phyloP scores from a whole-genome alignment of 2,113 vertebrate genomes.

The Uropsilus gracilis region DNA sequence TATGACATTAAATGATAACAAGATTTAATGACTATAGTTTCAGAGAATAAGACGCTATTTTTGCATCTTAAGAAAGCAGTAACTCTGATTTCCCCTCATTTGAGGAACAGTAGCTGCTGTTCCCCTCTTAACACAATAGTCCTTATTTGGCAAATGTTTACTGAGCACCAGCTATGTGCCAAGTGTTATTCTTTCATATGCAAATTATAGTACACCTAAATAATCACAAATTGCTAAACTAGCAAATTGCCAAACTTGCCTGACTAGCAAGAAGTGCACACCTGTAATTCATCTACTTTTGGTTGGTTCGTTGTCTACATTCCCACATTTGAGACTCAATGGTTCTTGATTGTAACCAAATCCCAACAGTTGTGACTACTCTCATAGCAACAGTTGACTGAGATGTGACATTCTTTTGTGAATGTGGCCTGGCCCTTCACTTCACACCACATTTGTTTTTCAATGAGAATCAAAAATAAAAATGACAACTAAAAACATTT shows the following conservation, averaged over 20 bases:
- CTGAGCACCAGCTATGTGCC: not conserved
- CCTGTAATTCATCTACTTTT: not conserved
- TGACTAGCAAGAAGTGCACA: not conserved
- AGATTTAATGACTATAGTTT: not conserved
- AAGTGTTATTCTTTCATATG: not conserved
- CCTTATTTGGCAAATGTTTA: not conserved
- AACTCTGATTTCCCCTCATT: not conserved
- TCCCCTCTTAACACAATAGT: not conserved
- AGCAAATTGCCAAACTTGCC: not conserved
- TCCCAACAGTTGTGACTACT: not conserved
- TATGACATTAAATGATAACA: not conserved
- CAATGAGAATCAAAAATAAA: not conserved
- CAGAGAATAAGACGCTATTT: not conserved
- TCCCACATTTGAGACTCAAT: not conserved
- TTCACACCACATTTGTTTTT: not conserved
- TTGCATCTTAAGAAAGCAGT: not conserved
- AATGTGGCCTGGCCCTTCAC: not conserved
- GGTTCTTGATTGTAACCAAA: not conserved
- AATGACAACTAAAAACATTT: not conserved
- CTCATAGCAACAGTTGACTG: not conserved
- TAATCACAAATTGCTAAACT: too few relatives aligned
- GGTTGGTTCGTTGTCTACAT: not conserved
- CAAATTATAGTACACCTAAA: not conserved
- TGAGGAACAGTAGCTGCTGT: not conserved
- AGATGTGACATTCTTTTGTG: not conserved